Evolutionary conservation across 2,888 invertebrate species (phyloP), one percentile per base, ranked within the genome.

Genomic region (Drosophila niveifrons): DNA sequence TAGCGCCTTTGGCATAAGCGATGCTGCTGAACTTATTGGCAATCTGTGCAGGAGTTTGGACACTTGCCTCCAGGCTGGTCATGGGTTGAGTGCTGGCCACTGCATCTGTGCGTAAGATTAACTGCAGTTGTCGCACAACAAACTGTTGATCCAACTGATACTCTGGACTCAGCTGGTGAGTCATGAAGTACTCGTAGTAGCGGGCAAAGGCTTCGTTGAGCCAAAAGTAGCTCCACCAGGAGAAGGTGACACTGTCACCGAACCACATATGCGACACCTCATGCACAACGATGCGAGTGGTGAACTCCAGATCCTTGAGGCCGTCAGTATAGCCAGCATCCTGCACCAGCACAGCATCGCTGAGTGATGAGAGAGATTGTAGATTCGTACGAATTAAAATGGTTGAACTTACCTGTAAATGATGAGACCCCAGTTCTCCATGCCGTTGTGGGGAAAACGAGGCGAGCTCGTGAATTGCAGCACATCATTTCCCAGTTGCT

Each of bases 351-450:
- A 89, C 82, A 2, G 62, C 66, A 29, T 89, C 70, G 23, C 92
- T 91, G 6, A 31, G 11, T 51, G n/a, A 10, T 11, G 9, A 34
- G 6, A 13, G 4, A 3, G 8, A 31, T 9, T 8, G n/a, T 18
- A 3, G 1, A 9, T 13, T 11, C 1, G 2, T 1, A 18, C 10
- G 6, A 23, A 46, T 0, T 28, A 9, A 2, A 6, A n/a, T 7
- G 0, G 7, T 3, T 23, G 1, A 6, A 93, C 90, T 96, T 90
- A 95, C 95, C 95, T 94, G 92, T 96, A 98, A 3, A 96, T 96
- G 10, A 97, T 94, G 3, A 98, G 93, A 1, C 97, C 98, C 97
- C 97, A 98, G 89, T 98, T 98, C 90, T 97, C 97, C 97, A 97
- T 97, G 64, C 97, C 95, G 17, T 95, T 95, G 57, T 95, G 95